phyloP scores from a whole-genome alignment of 2,113 vertebrate genomes.

The Dasyurus viverrinus region DNA sequence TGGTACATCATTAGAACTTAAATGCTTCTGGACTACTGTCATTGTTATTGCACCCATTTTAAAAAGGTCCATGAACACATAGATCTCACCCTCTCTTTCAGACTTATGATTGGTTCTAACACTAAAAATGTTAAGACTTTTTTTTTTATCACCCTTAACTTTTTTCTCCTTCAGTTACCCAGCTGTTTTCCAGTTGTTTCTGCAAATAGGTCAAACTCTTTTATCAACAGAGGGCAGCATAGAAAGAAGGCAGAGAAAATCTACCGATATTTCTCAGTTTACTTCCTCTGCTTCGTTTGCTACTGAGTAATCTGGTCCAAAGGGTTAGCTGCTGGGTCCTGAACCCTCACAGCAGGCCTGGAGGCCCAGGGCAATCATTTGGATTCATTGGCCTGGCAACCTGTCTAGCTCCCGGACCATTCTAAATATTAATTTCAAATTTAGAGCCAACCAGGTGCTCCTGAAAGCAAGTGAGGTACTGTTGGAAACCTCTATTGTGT shows the following conservation, averaged over 20 bases:
- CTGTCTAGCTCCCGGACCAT: neutral
- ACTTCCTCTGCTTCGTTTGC: neutral
- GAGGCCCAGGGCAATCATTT: constrained; percentile 10
- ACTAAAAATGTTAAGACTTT: neutral
- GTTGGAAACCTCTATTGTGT: constrained; percentile 16
- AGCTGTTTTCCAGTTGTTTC: neutral
- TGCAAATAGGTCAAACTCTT: neutral
- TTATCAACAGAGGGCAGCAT: neutral
- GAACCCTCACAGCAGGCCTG: neutral
- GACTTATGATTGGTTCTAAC: too few relatives aligned
- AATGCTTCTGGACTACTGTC: neutral
- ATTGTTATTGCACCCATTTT: neutral
- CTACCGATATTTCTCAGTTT: neutral
- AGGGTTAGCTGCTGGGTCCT: neutral
- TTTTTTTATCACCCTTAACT: neutral
- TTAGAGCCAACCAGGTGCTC: neutral
- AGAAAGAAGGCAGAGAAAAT: neutral
- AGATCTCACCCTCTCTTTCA: neutral
- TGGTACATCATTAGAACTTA: neutral
- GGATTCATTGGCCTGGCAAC: neutral
- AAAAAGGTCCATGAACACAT: neutral
- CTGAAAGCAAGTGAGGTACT: neutral
- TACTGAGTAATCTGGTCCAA: neutral
- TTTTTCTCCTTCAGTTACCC: neutral
- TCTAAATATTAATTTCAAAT: neutral